Percentiles rank a stretch among this genome's conserved stretches.
These are phyloP conservation scores for Drosophila sturtevanti DNA, from an alignment of 1,140 invertebrate species.

Conservation along the genomic window DNA sequence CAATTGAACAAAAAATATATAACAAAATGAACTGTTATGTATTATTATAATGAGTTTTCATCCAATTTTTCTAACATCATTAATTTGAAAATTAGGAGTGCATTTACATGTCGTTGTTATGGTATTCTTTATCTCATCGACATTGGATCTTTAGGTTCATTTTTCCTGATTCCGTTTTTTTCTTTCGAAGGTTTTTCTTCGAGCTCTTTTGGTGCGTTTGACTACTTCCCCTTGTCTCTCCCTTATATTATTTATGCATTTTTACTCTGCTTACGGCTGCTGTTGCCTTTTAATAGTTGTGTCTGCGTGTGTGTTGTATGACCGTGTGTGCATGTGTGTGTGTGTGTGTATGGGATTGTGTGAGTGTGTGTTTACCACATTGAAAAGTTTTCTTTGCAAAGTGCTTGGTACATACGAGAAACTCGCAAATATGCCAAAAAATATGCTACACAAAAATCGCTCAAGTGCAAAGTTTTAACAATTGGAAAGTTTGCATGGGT, in stretches of 20 bases:
- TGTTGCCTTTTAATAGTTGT: constrained; percentile 76
- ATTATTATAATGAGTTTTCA: no score
- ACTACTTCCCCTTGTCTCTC: constrained; percentile 4
- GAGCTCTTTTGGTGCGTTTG: neutral
- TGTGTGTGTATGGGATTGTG: constrained; percentile 3
- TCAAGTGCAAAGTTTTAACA: constrained; percentile 80
- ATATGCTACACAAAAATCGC: constrained; percentile 80
- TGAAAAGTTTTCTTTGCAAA: constrained; percentile 81
- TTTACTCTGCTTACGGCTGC: constrained; percentile 65
- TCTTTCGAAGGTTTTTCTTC: constrained; percentile 3
- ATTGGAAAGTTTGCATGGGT: constrained; percentile 75
- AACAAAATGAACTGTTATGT: no score
- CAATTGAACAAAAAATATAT: no score
- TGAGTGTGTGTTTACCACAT: constrained; percentile 68
- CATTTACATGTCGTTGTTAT: neutral
- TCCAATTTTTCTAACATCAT: neutral
- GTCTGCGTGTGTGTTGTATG: constrained; percentile 51
- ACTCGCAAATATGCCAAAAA: constrained; percentile 77
- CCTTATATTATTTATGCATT: constrained; percentile 75
- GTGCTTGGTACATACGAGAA: constrained; percentile 73
- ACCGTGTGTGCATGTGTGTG: constrained; percentile 11
- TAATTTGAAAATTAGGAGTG: neutral
- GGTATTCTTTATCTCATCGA: neutral
- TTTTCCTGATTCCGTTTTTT: neutral
- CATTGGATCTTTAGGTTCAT: neutral